These are phyloP conservation scores for Euzophera pinguis DNA, from an alignment of 2,888 invertebrate species.

Conservation along the genomic window DNA sequence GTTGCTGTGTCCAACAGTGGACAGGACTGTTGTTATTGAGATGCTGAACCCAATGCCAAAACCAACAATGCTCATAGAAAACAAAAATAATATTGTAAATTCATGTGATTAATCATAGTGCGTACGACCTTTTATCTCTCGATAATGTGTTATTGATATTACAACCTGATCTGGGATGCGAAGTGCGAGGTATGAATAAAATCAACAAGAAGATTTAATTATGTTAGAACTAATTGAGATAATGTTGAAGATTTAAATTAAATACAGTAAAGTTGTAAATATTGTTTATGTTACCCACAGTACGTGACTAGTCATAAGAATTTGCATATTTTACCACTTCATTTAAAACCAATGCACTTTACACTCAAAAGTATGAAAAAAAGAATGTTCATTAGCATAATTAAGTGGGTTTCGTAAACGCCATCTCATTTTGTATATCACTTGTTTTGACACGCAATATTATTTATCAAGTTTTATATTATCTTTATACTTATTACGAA, in stretches of 20 bases:
- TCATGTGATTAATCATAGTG: not conserved
- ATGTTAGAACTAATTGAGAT: conserved; percentile 34
- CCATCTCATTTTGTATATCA: conserved; percentile 43
- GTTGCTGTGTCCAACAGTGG: too few relatives aligned
- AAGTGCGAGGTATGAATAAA: conserved; percentile 23
- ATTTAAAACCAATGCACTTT: conserved; percentile 36
- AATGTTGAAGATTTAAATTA: conserved; percentile 34
- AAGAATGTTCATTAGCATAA: conserved; percentile 46
- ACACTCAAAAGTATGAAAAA: conserved; percentile 32
- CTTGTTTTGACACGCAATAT: conserved; percentile 50
- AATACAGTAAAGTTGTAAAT: conserved; percentile 33
- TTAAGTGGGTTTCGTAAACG: conserved; percentile 42
- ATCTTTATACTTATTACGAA: conserved; percentile 23
- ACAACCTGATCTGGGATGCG: conserved; percentile 3
- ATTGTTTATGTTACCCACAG: conserved; percentile 32
- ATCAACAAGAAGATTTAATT: conserved; percentile 30
- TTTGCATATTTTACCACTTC: conserved; percentile 40
- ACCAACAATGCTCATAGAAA: too few relatives aligned
- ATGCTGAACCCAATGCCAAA: too few relatives aligned
- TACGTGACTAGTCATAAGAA: conserved; percentile 35
- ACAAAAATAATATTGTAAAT: too few relatives aligned
- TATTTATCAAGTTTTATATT: conserved; percentile 25
- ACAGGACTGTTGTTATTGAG: too few relatives aligned
- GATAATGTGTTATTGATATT: conserved; percentile 3
- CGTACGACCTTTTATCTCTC: not conserved